Evolutionary conservation across 2,113 vertebrate genomes (phyloP), one percentile per base, ranked within the genome.

Genomic region (Gambusia affinis): DNA sequence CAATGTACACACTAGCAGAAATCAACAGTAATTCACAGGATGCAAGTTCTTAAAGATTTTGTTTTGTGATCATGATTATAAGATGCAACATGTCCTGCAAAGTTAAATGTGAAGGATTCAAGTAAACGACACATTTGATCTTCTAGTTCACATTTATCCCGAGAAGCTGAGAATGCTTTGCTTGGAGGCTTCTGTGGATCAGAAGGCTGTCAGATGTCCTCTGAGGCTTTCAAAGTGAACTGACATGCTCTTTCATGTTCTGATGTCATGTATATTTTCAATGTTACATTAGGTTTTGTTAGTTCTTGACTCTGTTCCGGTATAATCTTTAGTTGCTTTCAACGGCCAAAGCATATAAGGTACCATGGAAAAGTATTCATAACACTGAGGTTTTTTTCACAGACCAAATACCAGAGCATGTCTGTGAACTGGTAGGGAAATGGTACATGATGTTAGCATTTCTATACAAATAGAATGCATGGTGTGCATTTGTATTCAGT

Each of bases 141-240:
- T 94, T 95, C 95, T 86, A 91, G 85, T 91, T 85, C 85, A 93
- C 90, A 91, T 89, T 94, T 94, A 94, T 92, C 89, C 39, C 91
- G 87, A 94, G 84, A 91, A 93, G 89, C 92, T 82, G 62, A 93
- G 94, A 93, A 92, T 88, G 74, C 82, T 85, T 86, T 89, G 91
- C 90, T 81, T 80, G 81, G 92, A 87, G 85, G 92, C 89, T 70
- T 28, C 85, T 68, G 81, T 74, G 93, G 91, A 94, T 95, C 93
- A 95, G 95, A 96, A 89, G 88, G 72, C 87, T 93, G 94, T 95
- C 93, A 94, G 91, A 94, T 93, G 85, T 92, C 92, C 93, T 94
- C 85, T 91, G 94, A 94, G 90, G 89, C 92, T 91, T 92, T 90
- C 71, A 75, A 54, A 87, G 85, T 79, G 66, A 82, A 80, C 81